phyloP scores from a whole-genome alignment of 1,140 invertebrate genomes.

The Nautilus pompilius region DNA sequence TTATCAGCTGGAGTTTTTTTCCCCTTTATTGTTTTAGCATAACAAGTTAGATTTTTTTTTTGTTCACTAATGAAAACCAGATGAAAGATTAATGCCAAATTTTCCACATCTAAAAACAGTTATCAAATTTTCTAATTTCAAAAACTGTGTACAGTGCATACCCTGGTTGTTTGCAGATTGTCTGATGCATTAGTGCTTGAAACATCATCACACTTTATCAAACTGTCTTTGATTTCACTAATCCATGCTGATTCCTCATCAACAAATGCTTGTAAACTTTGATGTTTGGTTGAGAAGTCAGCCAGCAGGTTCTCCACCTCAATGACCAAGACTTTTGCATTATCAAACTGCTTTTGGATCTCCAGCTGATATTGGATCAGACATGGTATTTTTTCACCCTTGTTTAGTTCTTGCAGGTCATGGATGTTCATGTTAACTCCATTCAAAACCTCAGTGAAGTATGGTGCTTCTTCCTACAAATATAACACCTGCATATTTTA shows the following conservation, averaged over 20 bases:
- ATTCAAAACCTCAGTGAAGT: conserved; percentile 71
- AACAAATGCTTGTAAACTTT: conserved; percentile 37
- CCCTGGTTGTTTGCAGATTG: conserved; percentile 70
- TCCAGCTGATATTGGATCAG: conserved; percentile 68
- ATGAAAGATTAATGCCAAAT: too few species aligned
- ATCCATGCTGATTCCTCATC: conserved; percentile 47
- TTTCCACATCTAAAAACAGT: too few species aligned
- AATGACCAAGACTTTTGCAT: conserved; percentile 70
- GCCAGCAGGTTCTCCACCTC: conserved; percentile 75
- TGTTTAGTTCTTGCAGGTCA: conserved; percentile 77
- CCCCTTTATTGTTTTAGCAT: too few species aligned
- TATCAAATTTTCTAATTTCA: too few species aligned
- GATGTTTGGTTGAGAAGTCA: conserved; percentile 39
- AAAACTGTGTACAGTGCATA: conserved; percentile 33
- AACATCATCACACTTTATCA: conserved; percentile 88
- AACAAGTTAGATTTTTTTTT: too few species aligned
- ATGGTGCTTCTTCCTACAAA: conserved; percentile 72
- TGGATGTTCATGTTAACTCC: conserved; percentile 75
- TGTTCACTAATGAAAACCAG: too few species aligned
- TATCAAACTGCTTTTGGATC: conserved; percentile 74
- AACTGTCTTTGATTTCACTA: conserved; percentile 63
- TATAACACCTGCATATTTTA: too few species aligned
- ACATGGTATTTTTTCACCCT: conserved; percentile 67
- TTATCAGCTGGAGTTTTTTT: too few species aligned
- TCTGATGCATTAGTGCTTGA: conserved; percentile 82